A percentile compares a stretch with the other conserved stretches of the same genome.
phyloP scores from a whole-genome alignment of 2,888 invertebrate species.

The Drosophila villosipedis region DNA sequence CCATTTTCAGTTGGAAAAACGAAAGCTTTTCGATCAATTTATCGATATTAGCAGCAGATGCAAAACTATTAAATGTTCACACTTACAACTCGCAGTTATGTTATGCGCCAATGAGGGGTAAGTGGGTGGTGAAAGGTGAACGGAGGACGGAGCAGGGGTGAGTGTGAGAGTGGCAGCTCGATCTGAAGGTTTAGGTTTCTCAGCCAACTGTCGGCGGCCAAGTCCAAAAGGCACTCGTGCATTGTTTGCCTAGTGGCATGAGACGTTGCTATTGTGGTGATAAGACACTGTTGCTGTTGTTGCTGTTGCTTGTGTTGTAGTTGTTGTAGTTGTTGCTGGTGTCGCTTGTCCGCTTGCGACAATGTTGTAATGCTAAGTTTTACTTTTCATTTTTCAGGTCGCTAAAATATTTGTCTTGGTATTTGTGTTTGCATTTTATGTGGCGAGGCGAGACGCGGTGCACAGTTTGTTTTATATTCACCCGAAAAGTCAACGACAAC shows the following conservation, averaged over 20 bases:
- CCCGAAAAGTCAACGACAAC: constrained; percentile 65
- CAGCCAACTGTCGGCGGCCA: constrained; percentile 33
- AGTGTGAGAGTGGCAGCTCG: constrained; percentile 7
- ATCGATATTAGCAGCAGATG: constrained; percentile 5
- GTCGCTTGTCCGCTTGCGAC: constrained; percentile 39
- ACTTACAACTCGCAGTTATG: not conserved
- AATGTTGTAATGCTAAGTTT: constrained; percentile 56
- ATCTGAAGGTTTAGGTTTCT: constrained; percentile 3
- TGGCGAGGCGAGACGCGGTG: constrained; percentile 34
- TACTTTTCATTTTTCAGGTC: constrained; percentile 53
- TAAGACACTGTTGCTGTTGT: constrained; percentile 52
- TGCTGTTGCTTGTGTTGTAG: not conserved
- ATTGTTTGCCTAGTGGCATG: constrained; percentile 40
- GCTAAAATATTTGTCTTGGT: constrained; percentile 75
- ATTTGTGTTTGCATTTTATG: constrained; percentile 57
- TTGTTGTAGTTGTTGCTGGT: constrained; percentile 20
- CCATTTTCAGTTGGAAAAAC: not conserved
- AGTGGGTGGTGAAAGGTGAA: too few species aligned
- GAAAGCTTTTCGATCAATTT: not conserved
- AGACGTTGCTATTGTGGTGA: constrained; percentile 53
- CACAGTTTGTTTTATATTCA: constrained; percentile 46
- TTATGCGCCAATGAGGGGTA: not conserved
- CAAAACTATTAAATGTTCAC: not conserved
- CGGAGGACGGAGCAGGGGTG: too few species aligned
- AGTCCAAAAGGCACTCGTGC: constrained; percentile 33